Evolutionary conservation across 2,888 invertebrate genomes (phyloP).

Genomic region (Mimachlamys varia): DNA sequence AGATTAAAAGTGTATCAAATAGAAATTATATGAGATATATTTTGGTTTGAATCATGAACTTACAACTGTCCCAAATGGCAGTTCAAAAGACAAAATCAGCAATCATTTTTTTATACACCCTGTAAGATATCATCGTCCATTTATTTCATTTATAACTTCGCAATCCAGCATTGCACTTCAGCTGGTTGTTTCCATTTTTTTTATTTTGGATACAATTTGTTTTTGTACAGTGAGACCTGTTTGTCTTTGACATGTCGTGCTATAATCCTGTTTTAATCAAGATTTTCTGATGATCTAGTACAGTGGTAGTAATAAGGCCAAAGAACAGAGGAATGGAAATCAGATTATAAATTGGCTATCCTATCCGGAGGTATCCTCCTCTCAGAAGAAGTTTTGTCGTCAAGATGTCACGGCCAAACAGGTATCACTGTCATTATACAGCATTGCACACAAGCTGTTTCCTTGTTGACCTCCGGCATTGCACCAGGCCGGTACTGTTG

Average conservation of each 20-base stretch:
- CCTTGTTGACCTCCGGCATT: neutral
- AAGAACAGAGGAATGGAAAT: neutral
- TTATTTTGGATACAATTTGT: neutral
- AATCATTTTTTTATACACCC: neutral
- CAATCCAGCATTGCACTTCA: constrained; percentile 18
- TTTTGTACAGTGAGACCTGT: constrained; percentile 6
- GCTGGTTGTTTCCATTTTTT: constrained; percentile 14
- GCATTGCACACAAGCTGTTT: constrained; percentile 28
- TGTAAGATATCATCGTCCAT: neutral
- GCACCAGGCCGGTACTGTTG: constrained; percentile 4
- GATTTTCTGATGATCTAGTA: too few species aligned
- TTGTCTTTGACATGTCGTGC: neutral
- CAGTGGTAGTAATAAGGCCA: neutral
- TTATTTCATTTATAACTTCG: neutral
- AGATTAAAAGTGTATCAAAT: too few species aligned
- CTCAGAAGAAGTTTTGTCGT: neutral
- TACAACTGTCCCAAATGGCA: too few species aligned
- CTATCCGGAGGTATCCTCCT: neutral
- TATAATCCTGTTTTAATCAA: neutral
- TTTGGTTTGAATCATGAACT: too few species aligned
- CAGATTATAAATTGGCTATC: neutral
- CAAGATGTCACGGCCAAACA: neutral
- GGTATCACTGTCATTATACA: neutral
- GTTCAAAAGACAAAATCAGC: neutral
- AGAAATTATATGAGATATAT: too few species aligned